Percentiles rank a stretch among this genome's conserved stretches.
These are phyloP conservation scores for Odontocolon sp. DNA, from an alignment of 2,888 invertebrate species.

Conservation along the genomic window DNA sequence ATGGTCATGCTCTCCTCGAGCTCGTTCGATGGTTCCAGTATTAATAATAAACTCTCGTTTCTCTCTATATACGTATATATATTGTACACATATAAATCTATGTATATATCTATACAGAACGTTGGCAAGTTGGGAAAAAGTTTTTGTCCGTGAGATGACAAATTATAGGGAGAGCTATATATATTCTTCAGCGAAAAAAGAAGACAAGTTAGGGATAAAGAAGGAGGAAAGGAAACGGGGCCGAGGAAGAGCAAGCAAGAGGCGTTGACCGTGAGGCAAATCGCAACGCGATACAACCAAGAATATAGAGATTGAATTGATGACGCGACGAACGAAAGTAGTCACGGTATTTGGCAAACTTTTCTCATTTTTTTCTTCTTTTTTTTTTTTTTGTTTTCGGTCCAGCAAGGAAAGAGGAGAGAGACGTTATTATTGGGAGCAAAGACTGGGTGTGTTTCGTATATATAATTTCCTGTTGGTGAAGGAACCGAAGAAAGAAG, in stretches of 20 bases:
- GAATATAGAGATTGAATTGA: slow-evolving; percentile 49
- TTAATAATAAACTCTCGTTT: slow-evolving; percentile 52
- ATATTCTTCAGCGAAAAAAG: slow-evolving; percentile 35
- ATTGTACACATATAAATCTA: not conserved
- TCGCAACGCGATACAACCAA: slow-evolving; percentile 50
- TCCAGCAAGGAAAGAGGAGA: slow-evolving; percentile 5
- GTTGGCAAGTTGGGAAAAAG: slow-evolving; percentile 54
- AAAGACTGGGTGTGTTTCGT: not conserved
- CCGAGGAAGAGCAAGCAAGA: slow-evolving; percentile 35
- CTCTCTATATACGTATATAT: not conserved
- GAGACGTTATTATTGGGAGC: slow-evolving; percentile 45
- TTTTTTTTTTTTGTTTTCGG: slow-evolving; percentile 2
- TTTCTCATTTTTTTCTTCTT: slow-evolving; percentile 11
- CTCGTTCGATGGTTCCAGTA: slow-evolving; percentile 56
- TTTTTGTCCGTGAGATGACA: slow-evolving; percentile 60
- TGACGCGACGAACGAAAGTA: slow-evolving; percentile 36
- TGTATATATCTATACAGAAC: not conserved
- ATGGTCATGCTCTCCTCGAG: slow-evolving; percentile 52
- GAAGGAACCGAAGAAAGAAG: not conserved
- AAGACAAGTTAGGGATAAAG: not conserved
- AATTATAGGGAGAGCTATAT: slow-evolving; percentile 53
- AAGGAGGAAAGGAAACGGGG: slow-evolving; percentile 7
- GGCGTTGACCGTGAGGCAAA: slow-evolving; percentile 59
- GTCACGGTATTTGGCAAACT: slow-evolving; percentile 52
- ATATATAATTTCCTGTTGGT: not conserved